phyloP scores from a whole-genome alignment of 2,113 vertebrate genomes.

The Tupaia chinensis region DNA sequence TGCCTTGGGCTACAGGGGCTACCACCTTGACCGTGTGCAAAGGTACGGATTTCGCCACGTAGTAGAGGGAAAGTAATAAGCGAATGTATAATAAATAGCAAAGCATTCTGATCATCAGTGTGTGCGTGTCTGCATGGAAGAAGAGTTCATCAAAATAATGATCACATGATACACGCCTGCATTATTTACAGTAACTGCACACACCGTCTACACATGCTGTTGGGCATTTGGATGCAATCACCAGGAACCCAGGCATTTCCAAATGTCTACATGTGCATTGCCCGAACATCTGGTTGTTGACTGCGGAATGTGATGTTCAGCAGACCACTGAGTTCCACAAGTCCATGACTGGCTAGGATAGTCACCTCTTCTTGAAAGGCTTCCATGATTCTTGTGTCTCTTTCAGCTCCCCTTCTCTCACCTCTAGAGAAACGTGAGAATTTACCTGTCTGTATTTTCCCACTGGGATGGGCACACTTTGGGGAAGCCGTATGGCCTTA shows the following conservation, averaged over 20 bases:
- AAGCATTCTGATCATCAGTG: slow-evolving; percentile 54
- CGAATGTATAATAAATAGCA: background rate
- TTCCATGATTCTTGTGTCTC: background rate
- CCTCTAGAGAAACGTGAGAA: rapidly evolving
- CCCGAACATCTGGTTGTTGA: background rate
- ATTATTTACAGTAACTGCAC: background rate
- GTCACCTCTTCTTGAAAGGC: background rate
- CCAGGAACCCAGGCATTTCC: background rate
- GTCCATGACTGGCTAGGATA: background rate
- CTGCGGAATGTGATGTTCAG: background rate
- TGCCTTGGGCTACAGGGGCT: slow-evolving; percentile 22
- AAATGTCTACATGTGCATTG: background rate
- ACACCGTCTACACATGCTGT: background rate
- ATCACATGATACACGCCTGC: background rate
- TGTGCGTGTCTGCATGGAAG: slow-evolving; percentile 13
- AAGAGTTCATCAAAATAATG: slow-evolving; percentile 51
- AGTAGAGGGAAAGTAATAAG: slow-evolving; percentile 60
- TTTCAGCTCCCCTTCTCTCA: background rate
- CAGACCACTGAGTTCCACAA: background rate
- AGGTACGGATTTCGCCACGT: slow-evolving; percentile 38
- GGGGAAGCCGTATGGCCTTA: background rate
- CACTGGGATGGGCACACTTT: background rate
- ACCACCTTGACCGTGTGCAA: slow-evolving; percentile 17
- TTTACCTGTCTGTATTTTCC: background rate
- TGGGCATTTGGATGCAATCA: slow-evolving; percentile 7